Base-by-base conservation (phyloP, 2,888 invertebrate genomes). In the Folsomia manolachei region DNA sequence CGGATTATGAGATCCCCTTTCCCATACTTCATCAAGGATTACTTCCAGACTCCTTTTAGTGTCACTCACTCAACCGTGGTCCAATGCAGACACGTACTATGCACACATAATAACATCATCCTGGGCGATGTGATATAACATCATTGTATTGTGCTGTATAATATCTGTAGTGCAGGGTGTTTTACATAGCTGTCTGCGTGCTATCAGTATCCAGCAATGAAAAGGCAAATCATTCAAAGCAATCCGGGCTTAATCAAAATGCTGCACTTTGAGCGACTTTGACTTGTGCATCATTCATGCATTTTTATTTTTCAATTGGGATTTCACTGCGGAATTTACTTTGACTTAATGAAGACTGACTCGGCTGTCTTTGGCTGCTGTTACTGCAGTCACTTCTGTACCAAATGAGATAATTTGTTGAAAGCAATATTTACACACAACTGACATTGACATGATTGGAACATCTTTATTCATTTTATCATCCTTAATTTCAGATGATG, bases 191-290 rank as follows among this genome's bases (percentile, higher is more conserved):
- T 56, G 25, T 56, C 1, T n/a, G 23, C 18, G 21, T 63, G 2
- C 19, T 39, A 51, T 69, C 51, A 25, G 51, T 7, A 60, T 68
- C 9, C 23, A 24, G 23, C 39, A 25, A 51, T 26, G 62, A 64
- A 67, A 62, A 72, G 61, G 2, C 66, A 39, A 64, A 56, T 25
- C 70, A 64, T 7, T 27, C 63, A 2, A 21, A 23, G 63, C 74
- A 77, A 79, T 77, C 76, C 75, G 27, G 72, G 71, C 74, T 79
- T 77, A 76, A 78, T 78, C 76, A 79, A 78, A 79, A 78, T 71
- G 72, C 77, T 75, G 71, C 76, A 75, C 72, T 75, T 66, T 64
- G 27, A 19, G 27, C 19, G 65, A 66, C 52, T 63, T 63, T 63
- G n/a, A n/a, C 4, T n/a, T 19, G 60, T n/a, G n/a, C 60, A 60